Evolutionary conservation across 2,888 invertebrate species (phyloP).

Genomic region (Aquatica leii): DNA sequence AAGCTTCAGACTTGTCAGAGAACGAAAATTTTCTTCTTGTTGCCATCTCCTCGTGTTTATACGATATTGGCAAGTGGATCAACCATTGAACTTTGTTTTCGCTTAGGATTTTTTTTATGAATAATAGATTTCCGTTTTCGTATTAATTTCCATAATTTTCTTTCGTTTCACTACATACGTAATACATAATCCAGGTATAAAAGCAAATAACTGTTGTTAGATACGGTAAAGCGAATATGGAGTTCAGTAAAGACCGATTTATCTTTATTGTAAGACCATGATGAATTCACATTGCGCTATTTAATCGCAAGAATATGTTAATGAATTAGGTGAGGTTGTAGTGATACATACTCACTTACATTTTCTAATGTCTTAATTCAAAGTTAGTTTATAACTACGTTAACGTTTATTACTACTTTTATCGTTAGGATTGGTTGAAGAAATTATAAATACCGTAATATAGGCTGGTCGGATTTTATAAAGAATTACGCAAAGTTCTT

Average conservation of each 20-base stretch:
- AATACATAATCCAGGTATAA: constrained; percentile 19
- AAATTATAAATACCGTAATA: too few species aligned
- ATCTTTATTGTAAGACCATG: constrained; percentile 23
- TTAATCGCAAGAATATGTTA: constrained; percentile 42
- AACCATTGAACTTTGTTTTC: too few species aligned
- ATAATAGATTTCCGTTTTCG: too few species aligned
- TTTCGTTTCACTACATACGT: too few species aligned
- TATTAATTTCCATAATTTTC: too few species aligned
- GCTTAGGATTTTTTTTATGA: too few species aligned
- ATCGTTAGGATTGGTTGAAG: neutral
- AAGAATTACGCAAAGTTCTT: too few species aligned
- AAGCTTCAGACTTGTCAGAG: too few species aligned
- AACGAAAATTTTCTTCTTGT: too few species aligned
- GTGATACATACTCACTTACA: constrained; percentile 31
- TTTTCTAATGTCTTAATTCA: constrained; percentile 42
- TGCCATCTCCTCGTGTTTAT: too few species aligned
- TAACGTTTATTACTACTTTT: constrained; percentile 12
- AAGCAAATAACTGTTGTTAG: constrained; percentile 28
- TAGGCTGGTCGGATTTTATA: too few species aligned
- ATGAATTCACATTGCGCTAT: constrained; percentile 24
- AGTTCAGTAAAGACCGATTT: constrained; percentile 33
- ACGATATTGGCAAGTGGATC: too few species aligned
- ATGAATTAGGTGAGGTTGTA: constrained; percentile 41
- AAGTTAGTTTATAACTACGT: constrained; percentile 13
- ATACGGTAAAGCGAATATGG: constrained; percentile 33